A percentile compares a stretch with the other conserved stretches of the same genome.
Evolutionary conservation across 2,797 vertebrate species (phyloP).

Genomic region (Odontamblyopus rebecca): DNA sequence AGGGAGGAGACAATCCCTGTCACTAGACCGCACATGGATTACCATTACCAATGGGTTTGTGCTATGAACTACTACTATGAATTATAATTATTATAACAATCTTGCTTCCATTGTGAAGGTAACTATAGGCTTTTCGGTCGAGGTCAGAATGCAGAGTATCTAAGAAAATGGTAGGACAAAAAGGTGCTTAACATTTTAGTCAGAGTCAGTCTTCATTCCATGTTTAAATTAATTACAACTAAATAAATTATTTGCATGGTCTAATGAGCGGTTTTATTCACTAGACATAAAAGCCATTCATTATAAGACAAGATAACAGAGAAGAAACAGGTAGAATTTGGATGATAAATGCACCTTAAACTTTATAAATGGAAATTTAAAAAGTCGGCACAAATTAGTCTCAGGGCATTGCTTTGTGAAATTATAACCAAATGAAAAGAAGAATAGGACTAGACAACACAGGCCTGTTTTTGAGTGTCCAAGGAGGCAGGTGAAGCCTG

Average conservation of each 20-base stretch:
- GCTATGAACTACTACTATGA: background rate
- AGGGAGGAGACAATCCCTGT: slow-evolving; percentile 41
- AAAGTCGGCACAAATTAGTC: slow-evolving; percentile 2
- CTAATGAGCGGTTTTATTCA: slow-evolving; percentile 77
- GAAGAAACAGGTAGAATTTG: slow-evolving; percentile 43
- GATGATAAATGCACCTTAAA: slow-evolving; percentile 43
- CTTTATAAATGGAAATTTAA: slow-evolving; percentile 19
- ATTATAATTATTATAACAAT: slow-evolving; percentile 27
- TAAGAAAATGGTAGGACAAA: background rate
- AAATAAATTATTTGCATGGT: slow-evolving; percentile 79
- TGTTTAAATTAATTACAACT: slow-evolving; percentile 79
- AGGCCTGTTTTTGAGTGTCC: slow-evolving; percentile 78
- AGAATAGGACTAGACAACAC: slow-evolving; percentile 60
- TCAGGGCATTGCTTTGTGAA: slow-evolving; percentile 21
- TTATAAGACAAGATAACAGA: slow-evolving; percentile 71
- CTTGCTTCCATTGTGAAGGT: slow-evolving; percentile 5
- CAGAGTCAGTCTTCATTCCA: slow-evolving; percentile 63
- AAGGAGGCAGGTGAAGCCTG: slow-evolving; percentile 81
- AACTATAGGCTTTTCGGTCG: background rate
- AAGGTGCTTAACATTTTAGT: slow-evolving; percentile 30
- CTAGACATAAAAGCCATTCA: slow-evolving; percentile 77
- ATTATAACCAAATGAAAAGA: slow-evolving; percentile 40
- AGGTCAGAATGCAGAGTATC: background rate
- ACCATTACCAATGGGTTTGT: slow-evolving; percentile 22
- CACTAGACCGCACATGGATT: slow-evolving; percentile 26